These are phyloP conservation scores for Clarias macrocephalus DNA, from an alignment of 2,113 vertebrate genomes.

Conservation along the genomic window DNA sequence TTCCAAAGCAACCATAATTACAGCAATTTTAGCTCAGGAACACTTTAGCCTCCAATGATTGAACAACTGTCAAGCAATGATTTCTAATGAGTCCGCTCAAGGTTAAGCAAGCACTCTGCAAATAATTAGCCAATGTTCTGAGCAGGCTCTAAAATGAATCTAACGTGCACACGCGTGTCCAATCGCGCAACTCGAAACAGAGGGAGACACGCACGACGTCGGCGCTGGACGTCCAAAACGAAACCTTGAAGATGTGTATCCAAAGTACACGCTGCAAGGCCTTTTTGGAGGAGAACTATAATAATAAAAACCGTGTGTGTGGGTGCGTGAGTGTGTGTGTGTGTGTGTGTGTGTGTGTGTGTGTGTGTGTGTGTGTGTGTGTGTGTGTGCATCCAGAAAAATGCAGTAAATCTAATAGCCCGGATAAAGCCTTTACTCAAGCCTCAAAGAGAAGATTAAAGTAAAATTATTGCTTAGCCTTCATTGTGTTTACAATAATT, in stretches of 20 bases:
- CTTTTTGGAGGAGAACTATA: constrained; percentile 8
- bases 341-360: background rate
- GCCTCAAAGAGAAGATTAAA: constrained; percentile 53
- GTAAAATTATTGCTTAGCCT: constrained; percentile 48
- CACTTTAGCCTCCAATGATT: constrained; percentile 46
- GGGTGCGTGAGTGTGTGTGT: background rate
- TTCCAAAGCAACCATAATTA: constrained; percentile 37
- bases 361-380: constrained; percentile 7
- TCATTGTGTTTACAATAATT: constrained; percentile 51
- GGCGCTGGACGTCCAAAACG: background rate
- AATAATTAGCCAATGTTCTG: constrained; percentile 51
- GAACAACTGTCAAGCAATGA: constrained; percentile 51
- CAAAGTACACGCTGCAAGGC: constrained; percentile 10
- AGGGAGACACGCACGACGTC: constrained; percentile 1
- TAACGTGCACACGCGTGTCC: constrained; percentile 38
- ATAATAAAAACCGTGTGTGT: constrained; percentile 12
- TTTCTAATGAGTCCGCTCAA: constrained; percentile 53
- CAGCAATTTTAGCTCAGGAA: constrained; percentile 43
- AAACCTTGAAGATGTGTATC: constrained; percentile 25
- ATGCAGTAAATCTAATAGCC: constrained; percentile 35
- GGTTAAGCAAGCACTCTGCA: constrained; percentile 57
- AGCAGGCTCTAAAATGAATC: constrained; percentile 26
- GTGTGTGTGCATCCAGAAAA: constrained; percentile 22
- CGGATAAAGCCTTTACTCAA: constrained; percentile 36
- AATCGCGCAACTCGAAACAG: constrained; percentile 33